phyloP scores from a whole-genome alignment of 2,888 invertebrate genomes.

The Tiliacea citrago region DNA sequence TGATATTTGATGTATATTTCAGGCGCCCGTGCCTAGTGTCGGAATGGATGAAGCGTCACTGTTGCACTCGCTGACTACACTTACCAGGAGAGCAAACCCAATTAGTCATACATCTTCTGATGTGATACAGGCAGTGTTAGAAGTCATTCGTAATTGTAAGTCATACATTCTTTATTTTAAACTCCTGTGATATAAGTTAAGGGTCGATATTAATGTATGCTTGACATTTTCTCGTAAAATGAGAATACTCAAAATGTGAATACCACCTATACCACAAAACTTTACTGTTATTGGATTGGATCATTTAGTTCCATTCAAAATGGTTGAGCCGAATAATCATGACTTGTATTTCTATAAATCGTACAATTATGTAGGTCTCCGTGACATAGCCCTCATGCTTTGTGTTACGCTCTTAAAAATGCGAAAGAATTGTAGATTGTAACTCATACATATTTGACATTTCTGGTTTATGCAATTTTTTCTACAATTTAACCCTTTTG shows the following conservation, averaged over 20 bases:
- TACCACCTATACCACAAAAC: neutral
- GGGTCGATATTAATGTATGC: neutral
- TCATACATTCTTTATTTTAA: slow-evolving; percentile 1
- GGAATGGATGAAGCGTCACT: slow-evolving; percentile 51
- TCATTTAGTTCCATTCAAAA: neutral
- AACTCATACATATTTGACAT: neutral
- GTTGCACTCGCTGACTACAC: slow-evolving; percentile 45
- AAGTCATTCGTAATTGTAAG: slow-evolving; percentile 57
- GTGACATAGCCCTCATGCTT: neutral
- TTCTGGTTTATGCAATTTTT: neutral
- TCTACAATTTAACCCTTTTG: neutral
- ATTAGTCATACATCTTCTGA: slow-evolving; percentile 48
- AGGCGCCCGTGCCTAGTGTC: slow-evolving; percentile 34
- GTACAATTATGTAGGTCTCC: neutral
- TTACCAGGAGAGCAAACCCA: slow-evolving; percentile 47
- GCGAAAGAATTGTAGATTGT: neutral
- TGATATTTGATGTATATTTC: slow-evolving; percentile 8
- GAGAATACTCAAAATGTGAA: neutral
- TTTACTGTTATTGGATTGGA: neutral
- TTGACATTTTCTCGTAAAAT: neutral
- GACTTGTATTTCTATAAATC: neutral
- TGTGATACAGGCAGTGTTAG: slow-evolving; percentile 50
- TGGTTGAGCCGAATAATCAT: neutral
- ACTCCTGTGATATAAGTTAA: neutral
- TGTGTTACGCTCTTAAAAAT: neutral